Evolutionary conservation across 2,797 vertebrate species (phyloP).

Genomic region (Eidolon dupreanum): DNA sequence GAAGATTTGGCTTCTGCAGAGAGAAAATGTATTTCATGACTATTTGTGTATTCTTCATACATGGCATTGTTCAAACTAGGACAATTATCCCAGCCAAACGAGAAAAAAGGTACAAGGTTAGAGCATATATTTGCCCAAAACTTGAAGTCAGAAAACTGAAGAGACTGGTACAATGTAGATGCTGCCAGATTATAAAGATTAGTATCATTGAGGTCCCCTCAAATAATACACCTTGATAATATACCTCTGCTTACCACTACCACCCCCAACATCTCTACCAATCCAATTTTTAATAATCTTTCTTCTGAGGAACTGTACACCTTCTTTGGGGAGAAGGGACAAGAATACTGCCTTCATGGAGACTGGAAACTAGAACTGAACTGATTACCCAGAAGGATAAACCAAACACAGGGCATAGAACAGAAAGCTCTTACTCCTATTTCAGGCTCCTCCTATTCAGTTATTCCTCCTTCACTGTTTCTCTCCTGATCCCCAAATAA

Average conservation of each 20-base stretch:
- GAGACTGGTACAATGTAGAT: neutral
- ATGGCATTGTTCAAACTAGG: neutral
- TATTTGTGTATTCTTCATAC: neutral
- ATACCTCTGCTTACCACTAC: neutral
- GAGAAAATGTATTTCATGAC: constrained; percentile 49
- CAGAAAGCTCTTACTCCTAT: neutral
- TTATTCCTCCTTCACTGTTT: neutral
- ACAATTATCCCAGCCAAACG: neutral
- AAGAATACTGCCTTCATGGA: neutral
- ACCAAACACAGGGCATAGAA: neutral
- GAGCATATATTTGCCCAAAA: neutral
- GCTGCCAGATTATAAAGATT: neutral
- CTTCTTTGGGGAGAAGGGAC: neutral
- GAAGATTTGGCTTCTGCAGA: constrained; percentile 93
- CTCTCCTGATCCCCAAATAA: neutral
- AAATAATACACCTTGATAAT: neutral
- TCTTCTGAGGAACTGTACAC: constrained; percentile 24
- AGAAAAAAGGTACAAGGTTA: neutral
- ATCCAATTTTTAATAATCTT: neutral
- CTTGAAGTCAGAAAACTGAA: neutral
- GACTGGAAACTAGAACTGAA: neutral
- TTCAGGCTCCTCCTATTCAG: neutral
- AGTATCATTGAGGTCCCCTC: neutral
- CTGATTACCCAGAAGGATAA: neutral
- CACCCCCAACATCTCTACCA: neutral